Evolutionary conservation across 2,888 invertebrate genomes (phyloP).

Genomic region (Lithophane ornitopus): DNA sequence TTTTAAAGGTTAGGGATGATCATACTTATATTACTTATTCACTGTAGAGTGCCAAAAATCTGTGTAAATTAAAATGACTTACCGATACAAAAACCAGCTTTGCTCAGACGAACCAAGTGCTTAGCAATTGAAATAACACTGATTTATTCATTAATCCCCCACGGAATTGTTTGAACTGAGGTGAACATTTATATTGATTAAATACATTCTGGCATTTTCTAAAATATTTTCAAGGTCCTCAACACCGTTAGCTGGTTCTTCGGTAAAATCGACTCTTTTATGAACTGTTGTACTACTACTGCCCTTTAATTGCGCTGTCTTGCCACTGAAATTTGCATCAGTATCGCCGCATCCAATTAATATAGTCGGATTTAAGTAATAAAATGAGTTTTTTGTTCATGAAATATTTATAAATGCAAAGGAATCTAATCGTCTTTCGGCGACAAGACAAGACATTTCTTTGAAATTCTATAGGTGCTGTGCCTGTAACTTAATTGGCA

Average conservation of each 20-base stretch:
- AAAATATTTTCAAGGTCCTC: background rate
- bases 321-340: constrained; percentile 36
- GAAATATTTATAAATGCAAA: constrained; percentile 37
- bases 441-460: background rate
- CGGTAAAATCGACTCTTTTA: background rate
- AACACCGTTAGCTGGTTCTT: background rate
- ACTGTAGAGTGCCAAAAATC: background rate
- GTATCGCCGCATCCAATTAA: constrained; percentile 26
- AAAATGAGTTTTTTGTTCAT: constrained; percentile 37
- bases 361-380: constrained; percentile 35
- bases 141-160: constrained; percentile 5
- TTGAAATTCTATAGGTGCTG: background rate
- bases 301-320: background rate
- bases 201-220: background rate
- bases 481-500: constrained; percentile 23
- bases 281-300: constrained; percentile 21
- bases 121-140: constrained; percentile 18
- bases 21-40: background rate
- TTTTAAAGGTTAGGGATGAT: too few relatives aligned
- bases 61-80: background rate
- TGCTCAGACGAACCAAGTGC: background rate
- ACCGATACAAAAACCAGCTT: background rate
- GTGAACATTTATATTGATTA: background rate
- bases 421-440: constrained; percentile 14
- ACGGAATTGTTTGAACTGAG: background rate